Percentiles rank a stretch among this genome's conserved stretches.
Conservation (phyloP, 2,888 invertebrate species). For the Nephrotoma appendiculata region DNA sequence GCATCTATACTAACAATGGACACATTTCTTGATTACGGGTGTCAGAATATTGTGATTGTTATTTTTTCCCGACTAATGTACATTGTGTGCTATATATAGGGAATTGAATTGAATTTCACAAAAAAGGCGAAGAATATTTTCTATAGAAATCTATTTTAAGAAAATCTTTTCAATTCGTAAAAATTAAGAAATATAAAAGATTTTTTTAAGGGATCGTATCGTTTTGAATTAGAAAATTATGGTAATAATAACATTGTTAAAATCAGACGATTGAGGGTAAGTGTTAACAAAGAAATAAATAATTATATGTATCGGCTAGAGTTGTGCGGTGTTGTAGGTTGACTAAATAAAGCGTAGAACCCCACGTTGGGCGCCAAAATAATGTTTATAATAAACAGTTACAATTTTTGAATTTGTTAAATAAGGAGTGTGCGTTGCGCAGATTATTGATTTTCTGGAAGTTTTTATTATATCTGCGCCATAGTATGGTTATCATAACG, state of each 20-base stretch:
- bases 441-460: no score
- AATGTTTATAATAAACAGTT: no score
- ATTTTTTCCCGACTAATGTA: not conserved
- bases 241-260: slow-evolving; percentile 4
- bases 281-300: not conserved
- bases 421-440: no score
- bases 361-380: not conserved
- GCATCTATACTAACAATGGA: not conserved
- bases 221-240: slow-evolving; percentile 4
- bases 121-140: not conserved
- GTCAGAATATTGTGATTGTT: slow-evolving; percentile 4
- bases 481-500: not conserved
- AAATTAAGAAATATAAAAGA: not conserved
- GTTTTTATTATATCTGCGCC: no score
- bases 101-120: not conserved
- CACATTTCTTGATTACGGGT: slow-evolving; percentile 1
- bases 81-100: not conserved
- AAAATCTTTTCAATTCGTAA: not conserved
- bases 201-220: slow-evolving; percentile 3
- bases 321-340: not conserved
- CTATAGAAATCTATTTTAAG: not conserved
- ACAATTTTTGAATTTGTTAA: no score
- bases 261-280: not conserved
- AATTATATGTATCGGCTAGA: not conserved
- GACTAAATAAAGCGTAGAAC: not conserved